Evolutionary conservation across 2,797 vertebrate species (phyloP).

Genomic region (Sebastes aleutianus): DNA sequence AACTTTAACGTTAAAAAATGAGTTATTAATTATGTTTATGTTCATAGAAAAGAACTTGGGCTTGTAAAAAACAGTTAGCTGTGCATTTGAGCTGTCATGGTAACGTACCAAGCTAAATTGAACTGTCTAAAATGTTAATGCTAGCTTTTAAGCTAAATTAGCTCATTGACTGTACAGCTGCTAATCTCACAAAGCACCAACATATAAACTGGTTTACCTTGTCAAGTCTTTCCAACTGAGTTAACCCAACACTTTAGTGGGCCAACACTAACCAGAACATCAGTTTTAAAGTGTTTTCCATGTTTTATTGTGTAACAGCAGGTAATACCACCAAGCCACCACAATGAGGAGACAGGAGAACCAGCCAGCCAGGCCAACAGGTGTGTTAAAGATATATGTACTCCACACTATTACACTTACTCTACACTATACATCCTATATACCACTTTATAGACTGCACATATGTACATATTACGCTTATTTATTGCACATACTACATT

Average conservation of each 20-base stretch:
- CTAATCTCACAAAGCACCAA: background rate
- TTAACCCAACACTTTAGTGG: background rate
- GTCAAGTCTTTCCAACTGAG: background rate
- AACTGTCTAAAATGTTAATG: background rate
- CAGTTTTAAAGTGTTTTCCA: rapidly evolving
- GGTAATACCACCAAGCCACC: background rate
- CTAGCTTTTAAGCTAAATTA: background rate
- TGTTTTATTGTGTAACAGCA: background rate
- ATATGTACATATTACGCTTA: too few relatives aligned
- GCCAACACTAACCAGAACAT: background rate
- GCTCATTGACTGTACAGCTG: background rate
- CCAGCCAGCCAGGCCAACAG: conserved; percentile 57
- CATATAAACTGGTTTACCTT: background rate
- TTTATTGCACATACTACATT: too few relatives aligned
- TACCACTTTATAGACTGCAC: too few relatives aligned
- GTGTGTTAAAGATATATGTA: conserved; percentile 44
- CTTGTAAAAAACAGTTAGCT: background rate
- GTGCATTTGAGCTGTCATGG: background rate
- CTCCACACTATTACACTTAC: background rate
- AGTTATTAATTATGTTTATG: background rate
- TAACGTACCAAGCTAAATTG: background rate
- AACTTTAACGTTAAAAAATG: background rate
- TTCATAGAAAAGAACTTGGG: rapidly evolving
- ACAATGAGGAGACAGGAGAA: conserved; percentile 76
- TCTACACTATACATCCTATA: too few relatives aligned